Percentiles rank a stretch among this genome's conserved stretches.
Evolutionary conservation across 2,113 vertebrate species (phyloP).

Genomic region (Prionailurus viverrinus): DNA sequence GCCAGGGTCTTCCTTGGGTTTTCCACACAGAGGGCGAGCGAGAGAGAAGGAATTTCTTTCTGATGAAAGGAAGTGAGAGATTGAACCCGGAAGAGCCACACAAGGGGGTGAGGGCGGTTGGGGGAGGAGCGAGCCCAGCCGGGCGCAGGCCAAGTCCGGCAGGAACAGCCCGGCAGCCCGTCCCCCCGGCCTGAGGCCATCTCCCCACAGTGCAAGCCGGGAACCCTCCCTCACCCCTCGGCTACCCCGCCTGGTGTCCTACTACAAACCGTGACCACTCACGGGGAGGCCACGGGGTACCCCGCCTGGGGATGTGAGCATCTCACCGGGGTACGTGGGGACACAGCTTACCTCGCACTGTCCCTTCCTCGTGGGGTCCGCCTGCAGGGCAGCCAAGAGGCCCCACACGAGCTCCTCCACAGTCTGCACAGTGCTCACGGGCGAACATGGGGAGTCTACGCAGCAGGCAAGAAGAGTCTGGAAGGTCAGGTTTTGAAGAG

Average conservation of each 20-base stretch:
- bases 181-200: not conserved
- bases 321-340: not conserved
- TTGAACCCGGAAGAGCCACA: not conserved
- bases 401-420: not conserved
- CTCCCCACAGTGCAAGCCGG: not conserved
- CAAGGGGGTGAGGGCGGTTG: not conserved
- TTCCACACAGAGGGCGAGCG: not conserved
- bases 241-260: rapidly evolving
- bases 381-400: not conserved
- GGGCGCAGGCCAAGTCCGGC: not conserved
- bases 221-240: not conserved
- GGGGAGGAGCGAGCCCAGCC: not conserved
- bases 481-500: not conserved
- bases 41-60: not conserved
- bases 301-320: not conserved
- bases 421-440: not conserved
- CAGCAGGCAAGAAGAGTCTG: not conserved
- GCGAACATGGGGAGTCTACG: rapidly evolving
- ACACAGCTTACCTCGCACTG: not conserved
- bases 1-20: not conserved
- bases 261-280: not conserved
- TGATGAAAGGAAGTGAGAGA: not conserved
- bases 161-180: rapidly evolving
- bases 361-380: not conserved
- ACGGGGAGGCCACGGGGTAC: not conserved